Conservation (phyloP, 2,888 invertebrate genomes). For the Drosophila stalkeri region DNA sequence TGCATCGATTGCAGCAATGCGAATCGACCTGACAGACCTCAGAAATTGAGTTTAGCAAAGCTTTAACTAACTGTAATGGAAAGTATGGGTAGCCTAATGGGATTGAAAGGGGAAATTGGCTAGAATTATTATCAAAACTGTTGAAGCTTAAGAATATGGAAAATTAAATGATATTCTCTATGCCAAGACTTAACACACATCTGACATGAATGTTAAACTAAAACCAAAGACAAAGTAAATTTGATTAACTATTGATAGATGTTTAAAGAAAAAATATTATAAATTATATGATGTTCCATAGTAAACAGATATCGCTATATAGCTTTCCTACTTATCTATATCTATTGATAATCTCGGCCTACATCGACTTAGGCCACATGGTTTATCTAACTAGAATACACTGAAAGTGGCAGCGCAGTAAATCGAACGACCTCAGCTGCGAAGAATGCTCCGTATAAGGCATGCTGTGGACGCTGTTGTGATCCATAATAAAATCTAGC, state of each 20-base stretch:
- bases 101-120: not conserved
- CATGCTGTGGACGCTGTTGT: slow-evolving; percentile 34
- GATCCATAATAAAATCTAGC: slow-evolving; percentile 45
- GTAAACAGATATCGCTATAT: no score
- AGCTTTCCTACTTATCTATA: no score
- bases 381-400: not conserved
- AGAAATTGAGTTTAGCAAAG: slow-evolving; percentile 25
- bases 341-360: not conserved
- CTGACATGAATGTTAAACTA: not conserved
- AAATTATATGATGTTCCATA: no score
- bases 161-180: not conserved
- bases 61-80: slow-evolving; percentile 5
- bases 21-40: slow-evolving; percentile 12
- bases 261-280: no score
- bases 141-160: not conserved
- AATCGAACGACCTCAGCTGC: not conserved
- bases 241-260: no score
- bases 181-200: not conserved
- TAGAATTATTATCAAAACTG: not conserved
- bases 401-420: not conserved
- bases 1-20: slow-evolving; percentile 41
- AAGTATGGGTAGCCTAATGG: not conserved
- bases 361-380: not conserved
- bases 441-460: slow-evolving; percentile 40
- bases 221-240: no score